Base-by-base conservation (phyloP, 2,113 vertebrate species). In the Chaetops frenatus region DNA sequence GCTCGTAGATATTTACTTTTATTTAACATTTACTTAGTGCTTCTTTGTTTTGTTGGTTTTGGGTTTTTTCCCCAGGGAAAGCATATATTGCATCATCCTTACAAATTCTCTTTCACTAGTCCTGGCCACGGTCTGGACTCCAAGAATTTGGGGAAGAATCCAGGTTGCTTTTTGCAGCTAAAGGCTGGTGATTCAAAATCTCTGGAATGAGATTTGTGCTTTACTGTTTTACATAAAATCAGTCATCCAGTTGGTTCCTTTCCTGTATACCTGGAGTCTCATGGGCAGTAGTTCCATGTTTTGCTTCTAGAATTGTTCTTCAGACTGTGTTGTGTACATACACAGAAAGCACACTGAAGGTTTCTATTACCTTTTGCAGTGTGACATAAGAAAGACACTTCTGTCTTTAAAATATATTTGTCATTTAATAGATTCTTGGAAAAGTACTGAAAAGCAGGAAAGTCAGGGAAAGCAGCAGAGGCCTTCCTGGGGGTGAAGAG, bases 21-120 rank as follows among this genome's bases (percentile, higher is more conserved):
- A n/a, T 81, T 94, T 96, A 92, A 97, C 81, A 91, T 93, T 97
- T 95, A 89, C 89, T 96, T 83, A 95, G 69, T 67, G 65, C 48
- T 77, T 56, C 60, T 92, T 74, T 62, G 33, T 84, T 94, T 94
- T 27, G 22, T 31, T 53, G 15, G 24, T 67, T 47, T 15, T 4
- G 9, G 25, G 23, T 3, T 31, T 38, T 91, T 95, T 85, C 67
- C 91, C 77, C 67, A 91, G 65, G 85, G 51, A 95, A 85, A 89
- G 89, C 62, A 69, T 71, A 47, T 90, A 94, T 93, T 97, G 94
- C 62, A 74, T 44, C 62, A 71, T 64, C 62, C 31, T 53, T 71
- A 70, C 31, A 87, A 80, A 94, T 79, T 65, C 33, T 91, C 77
- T 84, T 86, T 35, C 23, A 9, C 31, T 65, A 40, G 80, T 90